phyloP scores from a whole-genome alignment of 2,888 invertebrate species.

The Ormyrus labotus region DNA sequence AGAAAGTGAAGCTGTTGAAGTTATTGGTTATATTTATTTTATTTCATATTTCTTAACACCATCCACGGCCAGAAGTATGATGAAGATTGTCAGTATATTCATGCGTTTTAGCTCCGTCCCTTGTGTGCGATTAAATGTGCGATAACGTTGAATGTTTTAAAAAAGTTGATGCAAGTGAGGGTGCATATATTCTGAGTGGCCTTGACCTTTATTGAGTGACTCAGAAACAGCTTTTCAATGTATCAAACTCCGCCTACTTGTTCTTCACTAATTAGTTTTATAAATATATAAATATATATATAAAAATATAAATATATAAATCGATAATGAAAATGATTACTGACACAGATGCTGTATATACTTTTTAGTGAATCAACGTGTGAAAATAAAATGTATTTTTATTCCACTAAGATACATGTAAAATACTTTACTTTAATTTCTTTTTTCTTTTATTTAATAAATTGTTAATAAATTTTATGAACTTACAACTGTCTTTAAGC shows the following conservation, averaged over 20 bases:
- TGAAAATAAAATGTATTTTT: slow-evolving; percentile 76
- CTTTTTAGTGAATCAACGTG: slow-evolving; percentile 74
- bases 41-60: slow-evolving; percentile 29
- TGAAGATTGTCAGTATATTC: slow-evolving; percentile 62
- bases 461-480: not conserved
- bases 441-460: slow-evolving; percentile 4
- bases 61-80: slow-evolving; percentile 56
- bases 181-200: slow-evolving; percentile 68
- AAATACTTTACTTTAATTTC: slow-evolving; percentile 28
- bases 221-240: slow-evolving; percentile 64
- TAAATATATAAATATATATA: slow-evolving; percentile 65
- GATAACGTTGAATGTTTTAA: slow-evolving; percentile 56
- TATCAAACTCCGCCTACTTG: slow-evolving; percentile 64
- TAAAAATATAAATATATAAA: slow-evolving; percentile 60
- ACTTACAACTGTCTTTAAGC: not conserved
- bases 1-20: slow-evolving; percentile 19
- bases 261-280: slow-evolving; percentile 71
- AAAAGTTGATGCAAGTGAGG: slow-evolving; percentile 52
- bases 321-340: slow-evolving; percentile 68
- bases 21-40: slow-evolving; percentile 49
- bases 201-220: slow-evolving; percentile 71
- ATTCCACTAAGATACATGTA: slow-evolving; percentile 66
- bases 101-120: slow-evolving; percentile 73
- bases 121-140: slow-evolving; percentile 61
- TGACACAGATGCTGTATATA: slow-evolving; percentile 74